Evolutionary conservation across 2,888 invertebrate species (phyloP), one percentile per base, ranked within the genome.

Genomic region (Epirrhoe alternata): DNA sequence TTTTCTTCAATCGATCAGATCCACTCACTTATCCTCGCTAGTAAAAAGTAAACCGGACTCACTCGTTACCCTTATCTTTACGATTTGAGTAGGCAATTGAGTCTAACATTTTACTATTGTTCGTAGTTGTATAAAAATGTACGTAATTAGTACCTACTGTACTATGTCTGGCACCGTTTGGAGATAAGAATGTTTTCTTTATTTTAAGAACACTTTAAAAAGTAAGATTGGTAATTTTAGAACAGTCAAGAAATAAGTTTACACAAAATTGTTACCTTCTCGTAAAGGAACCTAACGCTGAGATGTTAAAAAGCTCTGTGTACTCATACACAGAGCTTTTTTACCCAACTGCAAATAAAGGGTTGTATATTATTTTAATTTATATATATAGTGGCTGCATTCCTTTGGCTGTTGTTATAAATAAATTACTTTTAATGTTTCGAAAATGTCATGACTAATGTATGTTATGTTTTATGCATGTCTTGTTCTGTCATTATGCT

Each of bases 61-160:
- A 54, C 38, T 70, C 57, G 61, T 59, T 64, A 51, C 8, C 16
- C 59, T 66, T 69, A 69, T 69, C 71, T 64, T 56, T 60, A 67
- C 45, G 50, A 52, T 65, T 61, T 47, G 47, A 67, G 62, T 54
- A 16, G 63, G 63, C 51, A 67, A 60, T 66, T 31, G 16, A 38
- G 52, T 56, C 47, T 45, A 55, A 38, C 12, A 16, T 31, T 60
- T 56, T 63, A 56, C 60, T 52, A 60, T 67, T 67, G 56, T 67
- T 67, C 45, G 51, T 55, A 47, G 51, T 42, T 52, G 54, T 50
- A 50, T 56, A 61, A 57, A 63, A 63, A 56, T 51, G 45, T 63
- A 56, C n/a, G 35, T 56, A 60, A 50, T 60, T 56, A 63, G 49
- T 58, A 53, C 10, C 17, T 53, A 30, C 7, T 38, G 52, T 61